A percentile compares a stretch with the other conserved stretches of the same genome.
These are phyloP conservation scores for Muntiacus muntjak DNA, from an alignment of 2,113 vertebrate genomes.

Conservation along the genomic window DNA sequence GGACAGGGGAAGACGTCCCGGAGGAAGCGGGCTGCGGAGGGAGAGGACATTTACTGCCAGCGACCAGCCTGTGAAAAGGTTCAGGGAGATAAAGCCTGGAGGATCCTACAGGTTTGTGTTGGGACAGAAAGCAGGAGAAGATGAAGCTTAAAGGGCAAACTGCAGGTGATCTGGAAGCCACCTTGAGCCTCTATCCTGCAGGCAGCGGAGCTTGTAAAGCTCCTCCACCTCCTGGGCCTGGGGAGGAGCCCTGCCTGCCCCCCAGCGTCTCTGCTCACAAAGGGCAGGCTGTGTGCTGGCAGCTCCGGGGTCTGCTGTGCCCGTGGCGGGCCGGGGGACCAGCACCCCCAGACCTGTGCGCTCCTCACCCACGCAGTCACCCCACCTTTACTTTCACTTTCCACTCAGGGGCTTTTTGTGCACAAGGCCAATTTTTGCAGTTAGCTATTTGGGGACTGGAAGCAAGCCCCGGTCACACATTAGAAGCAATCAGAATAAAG, in stretches of 20 bases:
- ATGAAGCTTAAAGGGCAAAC: neutral
- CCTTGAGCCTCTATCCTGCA: neutral
- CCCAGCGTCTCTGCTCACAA: neutral
- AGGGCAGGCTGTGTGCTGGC: neutral
- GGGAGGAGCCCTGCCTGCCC: neutral
- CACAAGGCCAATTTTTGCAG: neutral
- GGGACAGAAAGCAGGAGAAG: neutral
- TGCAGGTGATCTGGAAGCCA: neutral
- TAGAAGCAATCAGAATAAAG: neutral
- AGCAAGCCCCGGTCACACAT: neutral
- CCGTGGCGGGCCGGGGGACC: fast-evolving
- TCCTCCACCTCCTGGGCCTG: neutral
- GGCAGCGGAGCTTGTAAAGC: fast-evolving
- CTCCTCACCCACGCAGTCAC: neutral
- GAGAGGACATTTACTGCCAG: neutral
- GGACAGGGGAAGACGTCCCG: fast-evolving
- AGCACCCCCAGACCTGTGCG: neutral
- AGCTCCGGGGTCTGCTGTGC: no score
- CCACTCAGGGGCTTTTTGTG: neutral
- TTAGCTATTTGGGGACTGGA: constrained; percentile 9
- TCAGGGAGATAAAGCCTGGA: no score
- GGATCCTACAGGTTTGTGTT: fast-evolving
- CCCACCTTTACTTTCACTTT: neutral
- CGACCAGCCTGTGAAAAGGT: neutral
- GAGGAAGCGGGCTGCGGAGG: fast-evolving